phyloP scores from a whole-genome alignment of 2,797 vertebrate species.

The Pitangus sulphuratus region DNA sequence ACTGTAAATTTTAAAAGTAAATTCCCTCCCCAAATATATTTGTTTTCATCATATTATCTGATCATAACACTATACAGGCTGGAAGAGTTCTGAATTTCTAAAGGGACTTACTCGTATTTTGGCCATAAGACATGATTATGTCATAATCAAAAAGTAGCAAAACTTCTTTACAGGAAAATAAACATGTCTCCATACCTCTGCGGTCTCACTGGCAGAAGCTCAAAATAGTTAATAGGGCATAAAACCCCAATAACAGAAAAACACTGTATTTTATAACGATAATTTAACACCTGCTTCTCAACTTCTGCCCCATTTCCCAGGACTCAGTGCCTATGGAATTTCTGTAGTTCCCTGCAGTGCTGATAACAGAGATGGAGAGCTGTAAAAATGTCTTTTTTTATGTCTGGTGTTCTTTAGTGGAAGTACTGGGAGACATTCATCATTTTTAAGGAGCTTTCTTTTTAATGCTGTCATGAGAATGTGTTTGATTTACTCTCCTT shows the following conservation, averaged over 20 bases:
- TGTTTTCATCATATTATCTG: neutral
- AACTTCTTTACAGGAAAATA: neutral
- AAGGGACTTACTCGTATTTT: neutral
- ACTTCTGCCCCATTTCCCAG: slow-evolving; percentile 33
- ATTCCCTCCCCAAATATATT: neutral
- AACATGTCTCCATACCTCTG: neutral
- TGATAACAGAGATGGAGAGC: slow-evolving; percentile 41
- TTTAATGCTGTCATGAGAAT: slow-evolving; percentile 30
- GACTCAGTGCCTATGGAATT: neutral
- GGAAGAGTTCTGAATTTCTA: neutral
- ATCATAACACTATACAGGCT: neutral
- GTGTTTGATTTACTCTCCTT: slow-evolving; percentile 52
- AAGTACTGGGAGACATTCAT: slow-evolving; percentile 45
- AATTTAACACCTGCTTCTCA: slow-evolving; percentile 51
- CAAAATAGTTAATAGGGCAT: neutral
- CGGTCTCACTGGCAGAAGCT: neutral
- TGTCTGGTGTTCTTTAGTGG: slow-evolving; percentile 54
- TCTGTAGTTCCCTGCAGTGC: neutral
- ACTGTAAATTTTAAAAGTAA: neutral
- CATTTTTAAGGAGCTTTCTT: slow-evolving; percentile 46
- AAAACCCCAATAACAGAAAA: neutral
- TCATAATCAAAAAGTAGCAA: neutral
- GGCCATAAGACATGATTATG: neutral
- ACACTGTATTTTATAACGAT: neutral
- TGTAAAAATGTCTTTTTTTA: slow-evolving; percentile 53